phyloP scores from a whole-genome alignment of 2,113 vertebrate species.

The Gymnarchus niloticus region DNA sequence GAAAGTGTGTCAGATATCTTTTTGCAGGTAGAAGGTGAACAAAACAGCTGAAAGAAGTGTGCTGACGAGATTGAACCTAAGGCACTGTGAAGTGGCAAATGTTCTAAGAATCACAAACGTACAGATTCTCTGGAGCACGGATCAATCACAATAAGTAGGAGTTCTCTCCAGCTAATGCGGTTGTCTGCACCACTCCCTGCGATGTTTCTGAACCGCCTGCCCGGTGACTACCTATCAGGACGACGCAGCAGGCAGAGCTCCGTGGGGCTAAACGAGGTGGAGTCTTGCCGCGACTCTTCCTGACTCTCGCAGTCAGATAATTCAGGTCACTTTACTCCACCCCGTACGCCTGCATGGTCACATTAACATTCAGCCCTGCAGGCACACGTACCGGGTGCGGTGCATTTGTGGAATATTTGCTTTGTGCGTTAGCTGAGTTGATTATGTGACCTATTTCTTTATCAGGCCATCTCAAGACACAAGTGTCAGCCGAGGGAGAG shows the following conservation, averaged over 20 bases:
- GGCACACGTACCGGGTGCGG: slow-evolving; percentile 34
- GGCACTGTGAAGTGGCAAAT: not conserved
- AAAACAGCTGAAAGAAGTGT: not conserved
- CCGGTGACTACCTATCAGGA: no score
- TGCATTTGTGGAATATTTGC: slow-evolving; percentile 45
- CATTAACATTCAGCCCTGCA: slow-evolving; percentile 48
- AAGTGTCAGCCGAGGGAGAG: slow-evolving; percentile 32
- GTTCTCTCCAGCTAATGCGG: not conserved
- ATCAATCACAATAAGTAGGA: not conserved
- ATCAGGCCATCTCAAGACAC: slow-evolving; percentile 38
- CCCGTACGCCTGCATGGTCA: slow-evolving; percentile 41
- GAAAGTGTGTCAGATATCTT: not conserved
- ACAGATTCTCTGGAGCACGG: not conserved
- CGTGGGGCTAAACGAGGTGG: no score
- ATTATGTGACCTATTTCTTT: slow-evolving; percentile 50
- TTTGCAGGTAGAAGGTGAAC: not conserved
- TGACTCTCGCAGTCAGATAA: slow-evolving; percentile 29
- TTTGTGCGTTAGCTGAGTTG: slow-evolving; percentile 45
- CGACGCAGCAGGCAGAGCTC: no score
- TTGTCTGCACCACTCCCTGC: not conserved
- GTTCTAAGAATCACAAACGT: not conserved
- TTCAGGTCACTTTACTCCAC: slow-evolving; percentile 47
- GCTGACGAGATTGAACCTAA: not conserved
- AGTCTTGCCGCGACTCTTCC: not conserved
- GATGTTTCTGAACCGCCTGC: not conserved